Evolutionary conservation across 2,797 vertebrate genomes (phyloP).

Genomic region (Lemur catta): DNA sequence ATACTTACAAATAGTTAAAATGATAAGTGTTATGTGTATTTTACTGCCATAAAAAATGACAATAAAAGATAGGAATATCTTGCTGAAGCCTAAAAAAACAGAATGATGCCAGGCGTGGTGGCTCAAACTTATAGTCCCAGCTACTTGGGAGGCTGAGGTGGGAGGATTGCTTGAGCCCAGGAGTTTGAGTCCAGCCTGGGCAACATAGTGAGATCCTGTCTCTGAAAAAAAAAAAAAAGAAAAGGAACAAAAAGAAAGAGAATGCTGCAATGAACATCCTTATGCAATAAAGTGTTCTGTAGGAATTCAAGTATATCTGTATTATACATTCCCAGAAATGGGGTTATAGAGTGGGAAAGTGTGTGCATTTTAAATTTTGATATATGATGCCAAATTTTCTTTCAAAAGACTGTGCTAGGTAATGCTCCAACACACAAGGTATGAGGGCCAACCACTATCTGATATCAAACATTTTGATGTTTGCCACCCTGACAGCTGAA

Average conservation of each 20-base stretch:
- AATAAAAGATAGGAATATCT: neutral
- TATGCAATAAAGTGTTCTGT: neutral
- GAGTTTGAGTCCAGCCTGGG: neutral
- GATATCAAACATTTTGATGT: neutral
- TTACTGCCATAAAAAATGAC: neutral
- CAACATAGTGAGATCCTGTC: neutral
- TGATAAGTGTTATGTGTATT: neutral
- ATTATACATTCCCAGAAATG: neutral
- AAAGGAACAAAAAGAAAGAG: neutral
- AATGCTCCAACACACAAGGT: neutral
- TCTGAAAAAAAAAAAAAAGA: neutral
- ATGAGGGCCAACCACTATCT: neutral
- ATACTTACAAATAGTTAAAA: neutral
- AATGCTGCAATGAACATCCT: neutral
- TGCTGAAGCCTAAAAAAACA: neutral
- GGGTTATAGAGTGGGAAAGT: neutral
- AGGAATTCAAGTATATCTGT: neutral
- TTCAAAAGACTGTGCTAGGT: neutral
- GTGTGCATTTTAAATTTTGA: neutral
- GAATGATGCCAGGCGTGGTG: neutral
- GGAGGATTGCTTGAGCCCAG: neutral
- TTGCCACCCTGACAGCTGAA: neutral
- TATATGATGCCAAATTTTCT: neutral
- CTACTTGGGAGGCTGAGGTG: neutral
- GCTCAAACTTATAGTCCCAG: neutral